Conservation (phyloP, 2,797 vertebrate species). For the Macroramphosus scolopax region DNA sequence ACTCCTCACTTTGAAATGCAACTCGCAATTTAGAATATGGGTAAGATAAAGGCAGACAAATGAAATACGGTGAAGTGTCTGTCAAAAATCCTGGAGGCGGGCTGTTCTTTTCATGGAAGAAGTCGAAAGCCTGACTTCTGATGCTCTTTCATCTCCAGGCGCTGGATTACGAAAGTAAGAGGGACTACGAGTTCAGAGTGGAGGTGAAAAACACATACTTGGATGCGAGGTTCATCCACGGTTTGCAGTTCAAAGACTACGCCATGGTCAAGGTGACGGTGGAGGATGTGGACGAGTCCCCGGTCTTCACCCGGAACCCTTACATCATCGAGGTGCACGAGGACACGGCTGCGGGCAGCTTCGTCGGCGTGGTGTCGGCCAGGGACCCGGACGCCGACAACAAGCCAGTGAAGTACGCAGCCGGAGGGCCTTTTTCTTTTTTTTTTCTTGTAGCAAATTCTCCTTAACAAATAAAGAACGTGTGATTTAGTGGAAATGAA, state of each 20-base stretch:
- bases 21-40: constrained; percentile 47
- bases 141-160: constrained; percentile 75
- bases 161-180: constrained; percentile 94
- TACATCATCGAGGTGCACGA: constrained; percentile 96
- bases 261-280: constrained; percentile 88
- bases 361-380: constrained; percentile 88
- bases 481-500: constrained; percentile 16
- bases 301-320: constrained; percentile 84
- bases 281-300: constrained; percentile 91
- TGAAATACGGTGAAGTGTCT: constrained; percentile 49
- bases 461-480: too few relatives aligned
- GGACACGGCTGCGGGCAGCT: constrained; percentile 88
- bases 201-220: constrained; percentile 91
- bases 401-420: constrained; percentile 86
- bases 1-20: constrained; percentile 57
- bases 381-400: constrained; percentile 88
- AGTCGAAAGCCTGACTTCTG: constrained; percentile 48
- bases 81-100: constrained; percentile 47
- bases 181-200: constrained; percentile 87
- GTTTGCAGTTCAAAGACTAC: constrained; percentile 92
- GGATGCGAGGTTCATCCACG: constrained; percentile 86
- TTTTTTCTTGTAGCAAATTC: too few relatives aligned
- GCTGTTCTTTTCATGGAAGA: constrained; percentile 27
- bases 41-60: constrained; percentile 63
- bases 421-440: not conserved